Base-by-base conservation (phyloP, 1,140 invertebrate species). In the Drosophila littoralis region DNA sequence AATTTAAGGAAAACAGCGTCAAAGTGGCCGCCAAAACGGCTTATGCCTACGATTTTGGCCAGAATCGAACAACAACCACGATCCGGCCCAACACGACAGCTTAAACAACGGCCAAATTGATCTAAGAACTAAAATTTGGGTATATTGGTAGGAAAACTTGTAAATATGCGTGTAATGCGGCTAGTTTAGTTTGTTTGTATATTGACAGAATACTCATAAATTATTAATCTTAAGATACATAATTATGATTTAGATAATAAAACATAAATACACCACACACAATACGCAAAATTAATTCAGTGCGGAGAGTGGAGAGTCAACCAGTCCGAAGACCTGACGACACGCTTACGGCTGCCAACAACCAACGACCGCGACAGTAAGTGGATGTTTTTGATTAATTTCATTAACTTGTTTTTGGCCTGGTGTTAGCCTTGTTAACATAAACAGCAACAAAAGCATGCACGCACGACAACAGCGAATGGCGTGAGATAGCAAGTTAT, bases 181-280 rank as follows among this genome's bases (percentile, higher is more conserved):
- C 59, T 81, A 78, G 52, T 48, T 85, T 71, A 75, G 38, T 80
- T 71, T 75, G 38, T 80, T 71, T 75, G 35, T 63, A 64, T 58
- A 75, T 54, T 79, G 35, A 36, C 45, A 75, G 15, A 81, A 83
- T 86, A 88, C 79, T 83, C 69, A 80, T 82, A 52, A 66, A 72
- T 65, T 77, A 74, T 77, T 83, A 79, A 70, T 77, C 8, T 51
- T 86, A 88, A 82, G 72, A 64, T 15, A 67, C 63, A 77, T 77
- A 85, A 65, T 77, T 77, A 85, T 75, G 52, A 85, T 75, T 85
- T 60, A 81, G 67, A 71, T 63, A 85, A 85, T 85, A 85, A 85
- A 85, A 85, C 42, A 52, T 75, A 77, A 75, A 80, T 84, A 71
- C 71, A 65, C 45, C 12, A 57, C 17, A 76, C 28, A 50, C 59